Conservation (phyloP, 2,113 vertebrate genomes). For the Laticauda colubrina region DNA sequence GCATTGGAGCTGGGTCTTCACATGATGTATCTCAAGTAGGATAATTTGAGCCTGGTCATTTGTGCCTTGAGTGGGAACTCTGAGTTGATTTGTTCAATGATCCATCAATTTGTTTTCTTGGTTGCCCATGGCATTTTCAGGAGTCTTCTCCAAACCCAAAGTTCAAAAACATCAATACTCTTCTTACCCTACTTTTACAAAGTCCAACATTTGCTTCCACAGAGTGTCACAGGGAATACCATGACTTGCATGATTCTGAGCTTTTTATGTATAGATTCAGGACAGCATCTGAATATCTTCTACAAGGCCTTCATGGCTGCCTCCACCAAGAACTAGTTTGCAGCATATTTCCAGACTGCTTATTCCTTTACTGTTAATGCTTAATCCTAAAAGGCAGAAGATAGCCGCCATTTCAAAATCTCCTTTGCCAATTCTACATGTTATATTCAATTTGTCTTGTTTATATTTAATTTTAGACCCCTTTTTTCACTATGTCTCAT, state of each 20-base stretch:
- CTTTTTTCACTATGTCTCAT: neutral
- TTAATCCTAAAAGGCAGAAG: neutral
- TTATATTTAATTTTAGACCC: neutral
- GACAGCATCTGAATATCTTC: neutral
- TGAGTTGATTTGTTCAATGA: neutral
- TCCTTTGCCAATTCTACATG: neutral
- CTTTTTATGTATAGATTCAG: neutral
- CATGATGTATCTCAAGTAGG: neutral
- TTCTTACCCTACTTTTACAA: neutral
- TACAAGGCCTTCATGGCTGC: neutral
- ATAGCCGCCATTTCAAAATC: neutral
- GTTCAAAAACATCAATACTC: neutral
- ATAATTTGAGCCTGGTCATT: neutral
- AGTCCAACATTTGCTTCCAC: neutral
- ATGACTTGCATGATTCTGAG: neutral
- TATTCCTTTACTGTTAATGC: neutral
- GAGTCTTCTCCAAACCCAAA: neutral
- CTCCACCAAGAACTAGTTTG: neutral
- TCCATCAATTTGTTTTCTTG: neutral
- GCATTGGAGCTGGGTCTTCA: neutral
- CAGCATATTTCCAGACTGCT: neutral
- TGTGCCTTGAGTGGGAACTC: neutral
- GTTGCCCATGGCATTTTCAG: neutral
- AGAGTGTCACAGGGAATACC: neutral
- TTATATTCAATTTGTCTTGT: neutral